These are phyloP conservation scores for Chrysolina americana DNA, from an alignment of 2,888 invertebrate genomes.

Conservation along the genomic window DNA sequence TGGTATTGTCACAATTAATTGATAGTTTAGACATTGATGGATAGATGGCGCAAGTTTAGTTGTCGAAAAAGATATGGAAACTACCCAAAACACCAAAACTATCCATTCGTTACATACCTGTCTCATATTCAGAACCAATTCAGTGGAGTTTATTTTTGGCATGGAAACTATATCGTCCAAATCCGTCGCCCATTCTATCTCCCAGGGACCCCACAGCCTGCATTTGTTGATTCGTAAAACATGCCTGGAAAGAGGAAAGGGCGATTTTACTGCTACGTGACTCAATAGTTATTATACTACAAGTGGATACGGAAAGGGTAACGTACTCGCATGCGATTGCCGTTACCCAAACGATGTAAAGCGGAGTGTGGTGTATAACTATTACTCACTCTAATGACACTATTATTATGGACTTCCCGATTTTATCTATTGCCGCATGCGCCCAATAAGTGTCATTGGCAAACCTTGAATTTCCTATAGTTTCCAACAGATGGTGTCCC, in stretches of 20 bases:
- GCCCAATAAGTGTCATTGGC: conserved; percentile 81
- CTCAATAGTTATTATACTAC: too few species aligned
- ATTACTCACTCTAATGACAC: conserved; percentile 78
- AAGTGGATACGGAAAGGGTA: too few species aligned
- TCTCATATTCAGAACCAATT: conserved; percentile 80
- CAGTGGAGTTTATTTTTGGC: conserved; percentile 71
- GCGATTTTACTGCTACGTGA: background rate
- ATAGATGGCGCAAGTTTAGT: too few species aligned
- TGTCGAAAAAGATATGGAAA: too few species aligned
- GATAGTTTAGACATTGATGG: too few species aligned
- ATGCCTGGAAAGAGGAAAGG: conserved; percentile 73
- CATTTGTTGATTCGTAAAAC: conserved; percentile 81
- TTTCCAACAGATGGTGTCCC: conserved; percentile 77
- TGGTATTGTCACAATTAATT: too few species aligned
- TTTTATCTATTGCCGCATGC: conserved; percentile 75
- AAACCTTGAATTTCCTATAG: conserved; percentile 77
- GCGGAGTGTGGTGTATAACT: too few species aligned
- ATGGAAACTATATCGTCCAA: conserved; percentile 81
- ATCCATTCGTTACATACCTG: conserved; percentile 73
- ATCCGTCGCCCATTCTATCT: conserved; percentile 82
- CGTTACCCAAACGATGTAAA: too few species aligned
- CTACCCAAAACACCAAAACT: background rate
- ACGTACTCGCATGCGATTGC: too few species aligned
- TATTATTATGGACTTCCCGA: conserved; percentile 77
- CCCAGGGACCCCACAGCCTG: conserved; percentile 81